Percentiles rank a stretch among this genome's conserved stretches.
Conservation (phyloP, 2,888 invertebrate genomes). For the Amiota minor region DNA sequence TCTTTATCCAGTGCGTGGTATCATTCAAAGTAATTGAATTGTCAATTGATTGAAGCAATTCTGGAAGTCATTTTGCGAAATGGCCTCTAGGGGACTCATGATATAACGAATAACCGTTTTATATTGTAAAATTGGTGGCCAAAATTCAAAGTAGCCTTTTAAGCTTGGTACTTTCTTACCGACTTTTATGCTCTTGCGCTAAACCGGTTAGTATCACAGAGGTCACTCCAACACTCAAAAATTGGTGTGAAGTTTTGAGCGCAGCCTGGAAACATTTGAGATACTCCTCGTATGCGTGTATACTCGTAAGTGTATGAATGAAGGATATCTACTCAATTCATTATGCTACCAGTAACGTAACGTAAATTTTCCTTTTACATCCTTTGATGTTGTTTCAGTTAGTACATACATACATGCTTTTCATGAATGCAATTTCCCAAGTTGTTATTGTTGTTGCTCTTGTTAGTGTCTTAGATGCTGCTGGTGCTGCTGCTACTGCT, state of each 20-base stretch:
- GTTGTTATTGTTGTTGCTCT: not conserved
- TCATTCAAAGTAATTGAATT: too few species aligned
- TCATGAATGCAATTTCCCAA: not conserved
- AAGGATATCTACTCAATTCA: conserved; percentile 22
- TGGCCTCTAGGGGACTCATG: rapidly evolving
- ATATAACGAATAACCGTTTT: too few species aligned
- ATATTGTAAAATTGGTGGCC: not conserved
- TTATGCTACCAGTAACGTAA: conserved; percentile 16
- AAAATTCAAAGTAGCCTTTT: not conserved
- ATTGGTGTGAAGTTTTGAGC: not conserved
- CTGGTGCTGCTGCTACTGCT: not conserved
- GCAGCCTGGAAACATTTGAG: not conserved
- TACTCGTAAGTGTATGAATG: not conserved
- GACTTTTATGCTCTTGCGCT: not conserved
- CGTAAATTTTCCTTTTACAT: conserved; percentile 1
- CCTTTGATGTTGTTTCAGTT: not conserved
- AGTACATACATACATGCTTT: not conserved
- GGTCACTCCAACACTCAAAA: not conserved
- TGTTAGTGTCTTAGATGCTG: not conserved
- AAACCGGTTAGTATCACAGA: not conserved
- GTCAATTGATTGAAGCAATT: too few species aligned
- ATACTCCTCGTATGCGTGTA: not conserved
- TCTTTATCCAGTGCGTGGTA: too few species aligned
- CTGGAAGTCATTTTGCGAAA: not conserved
- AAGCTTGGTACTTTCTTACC: too few species aligned